Percentiles rank a stretch among this genome's conserved stretches.
These are phyloP conservation scores for Tethea ocularis DNA, from an alignment of 2,888 invertebrate species.

Conservation along the genomic window DNA sequence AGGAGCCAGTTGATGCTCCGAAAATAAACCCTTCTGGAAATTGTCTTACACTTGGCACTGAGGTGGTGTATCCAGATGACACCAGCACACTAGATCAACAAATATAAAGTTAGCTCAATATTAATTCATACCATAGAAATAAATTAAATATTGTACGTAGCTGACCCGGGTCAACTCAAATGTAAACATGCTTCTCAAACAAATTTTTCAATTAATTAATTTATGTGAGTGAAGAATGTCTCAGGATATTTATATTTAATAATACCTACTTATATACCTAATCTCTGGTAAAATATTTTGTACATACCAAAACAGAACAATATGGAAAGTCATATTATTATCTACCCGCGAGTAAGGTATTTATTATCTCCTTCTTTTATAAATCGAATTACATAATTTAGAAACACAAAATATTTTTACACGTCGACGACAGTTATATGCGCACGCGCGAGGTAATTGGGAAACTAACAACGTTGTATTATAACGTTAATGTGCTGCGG, in stretches of 20 bases:
- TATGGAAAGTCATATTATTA: not conserved
- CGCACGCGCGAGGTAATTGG: not conserved
- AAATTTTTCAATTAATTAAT: too few species aligned
- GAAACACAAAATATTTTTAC: not conserved
- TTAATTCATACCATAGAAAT: too few species aligned
- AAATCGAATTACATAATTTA: not conserved
- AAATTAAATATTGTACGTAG: too few species aligned
- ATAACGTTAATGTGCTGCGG: not conserved
- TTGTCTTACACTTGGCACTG: constrained; percentile 14
- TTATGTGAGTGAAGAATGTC: too few species aligned
- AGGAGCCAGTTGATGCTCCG: constrained; percentile 39
- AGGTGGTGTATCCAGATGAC: constrained; percentile 8
- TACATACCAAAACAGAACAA: not conserved
- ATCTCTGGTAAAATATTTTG: not conserved
- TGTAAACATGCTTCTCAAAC: too few species aligned
- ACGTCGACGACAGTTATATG: not conserved
- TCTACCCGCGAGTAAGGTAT: not conserved
- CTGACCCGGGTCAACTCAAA: too few species aligned
- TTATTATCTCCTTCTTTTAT: not conserved
- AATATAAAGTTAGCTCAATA: not conserved
- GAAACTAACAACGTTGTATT: not conserved
- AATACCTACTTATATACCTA: too few species aligned
- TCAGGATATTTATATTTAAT: too few species aligned
- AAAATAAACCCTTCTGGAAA: constrained; percentile 39
- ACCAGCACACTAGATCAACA: not conserved